phyloP scores from a whole-genome alignment of 2,113 vertebrate species.

The Larimichthys crocea region DNA sequence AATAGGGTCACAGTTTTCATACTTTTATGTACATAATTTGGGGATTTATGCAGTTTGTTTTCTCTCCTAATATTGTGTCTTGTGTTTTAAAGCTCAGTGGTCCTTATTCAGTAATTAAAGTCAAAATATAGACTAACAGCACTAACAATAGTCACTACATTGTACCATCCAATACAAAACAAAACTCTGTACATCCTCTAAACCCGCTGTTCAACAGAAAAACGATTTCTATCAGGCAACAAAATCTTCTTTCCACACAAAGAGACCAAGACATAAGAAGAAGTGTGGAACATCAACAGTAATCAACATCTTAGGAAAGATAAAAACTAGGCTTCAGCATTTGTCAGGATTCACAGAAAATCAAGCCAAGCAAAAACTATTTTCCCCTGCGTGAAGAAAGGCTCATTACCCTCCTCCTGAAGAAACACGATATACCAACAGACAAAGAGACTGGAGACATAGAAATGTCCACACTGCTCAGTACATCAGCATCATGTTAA shows the following conservation, averaged over 20 bases:
- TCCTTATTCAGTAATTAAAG: neutral
- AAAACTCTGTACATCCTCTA: constrained; percentile 38
- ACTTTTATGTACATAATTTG: neutral
- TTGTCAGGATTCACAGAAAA: constrained; percentile 48
- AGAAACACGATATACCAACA: constrained; percentile 15
- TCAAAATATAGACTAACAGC: neutral
- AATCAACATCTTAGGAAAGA: constrained; percentile 36
- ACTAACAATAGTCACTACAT: neutral
- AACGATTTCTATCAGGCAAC: constrained; percentile 27
- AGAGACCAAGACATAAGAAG: constrained; percentile 22
- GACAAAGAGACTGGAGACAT: neutral
- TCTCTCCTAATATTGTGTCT: neutral
- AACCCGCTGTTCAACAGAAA: constrained; percentile 27
- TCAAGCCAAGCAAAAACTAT: constrained; percentile 39
- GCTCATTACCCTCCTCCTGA: constrained; percentile 47
- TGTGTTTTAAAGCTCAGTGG: neutral
- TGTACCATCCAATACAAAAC: constrained; percentile 8
- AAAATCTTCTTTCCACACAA: constrained; percentile 14
- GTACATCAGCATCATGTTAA: constrained; percentile 19
- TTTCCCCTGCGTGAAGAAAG: constrained; percentile 1
- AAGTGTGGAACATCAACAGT: constrained; percentile 20
- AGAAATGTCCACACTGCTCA: constrained; percentile 1
- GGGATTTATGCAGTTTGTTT: neutral
- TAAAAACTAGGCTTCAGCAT: constrained; percentile 1
- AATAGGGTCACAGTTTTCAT: neutral